Conservation (phyloP, 2,888 invertebrate species). For the Aleiodes alternator region DNA sequence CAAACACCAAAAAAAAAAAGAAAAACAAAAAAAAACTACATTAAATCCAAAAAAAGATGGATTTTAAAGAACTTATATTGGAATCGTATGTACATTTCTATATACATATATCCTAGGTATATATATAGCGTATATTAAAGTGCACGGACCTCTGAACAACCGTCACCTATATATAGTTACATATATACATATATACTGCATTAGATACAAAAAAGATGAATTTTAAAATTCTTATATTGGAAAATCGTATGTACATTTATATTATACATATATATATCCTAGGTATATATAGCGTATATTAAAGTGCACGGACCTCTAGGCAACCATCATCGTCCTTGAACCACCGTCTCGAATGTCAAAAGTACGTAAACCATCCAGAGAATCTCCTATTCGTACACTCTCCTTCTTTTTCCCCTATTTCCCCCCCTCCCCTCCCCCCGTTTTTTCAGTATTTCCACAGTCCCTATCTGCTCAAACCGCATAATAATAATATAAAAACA, state of each 20-base stretch:
- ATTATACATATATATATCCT: conserved; percentile 22
- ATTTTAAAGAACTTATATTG: too few species aligned
- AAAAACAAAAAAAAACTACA: too few species aligned
- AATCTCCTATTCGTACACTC: conserved; percentile 26
- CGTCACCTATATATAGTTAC: conserved; percentile 10
- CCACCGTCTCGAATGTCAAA: conserved; percentile 50
- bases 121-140: conserved; percentile 32
- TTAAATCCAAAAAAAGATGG: too few species aligned
- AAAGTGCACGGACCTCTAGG: conserved; percentile 47
- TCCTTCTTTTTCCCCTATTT: too few species aligned
- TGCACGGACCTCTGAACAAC: conserved; percentile 43
- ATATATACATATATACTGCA: not conserved
- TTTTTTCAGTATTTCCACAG: not conserved
- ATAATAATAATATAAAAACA: conserved; percentile 37
- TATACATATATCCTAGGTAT: not conserved
- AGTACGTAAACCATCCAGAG: conserved; percentile 47
- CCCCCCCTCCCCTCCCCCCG: too few species aligned
- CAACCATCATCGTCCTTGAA: conserved; percentile 45
- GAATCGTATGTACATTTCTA: too few species aligned
- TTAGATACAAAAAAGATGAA: not conserved
- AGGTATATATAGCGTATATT: conserved; percentile 1
- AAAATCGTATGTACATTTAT: conserved; percentile 41
- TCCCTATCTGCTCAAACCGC: conserved; percentile 19
- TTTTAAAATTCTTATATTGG: not conserved
- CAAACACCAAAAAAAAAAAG: too few species aligned